Evolutionary conservation across 2,113 vertebrate species (phyloP).

Genomic region (Laterallus jamaicensis): DNA sequence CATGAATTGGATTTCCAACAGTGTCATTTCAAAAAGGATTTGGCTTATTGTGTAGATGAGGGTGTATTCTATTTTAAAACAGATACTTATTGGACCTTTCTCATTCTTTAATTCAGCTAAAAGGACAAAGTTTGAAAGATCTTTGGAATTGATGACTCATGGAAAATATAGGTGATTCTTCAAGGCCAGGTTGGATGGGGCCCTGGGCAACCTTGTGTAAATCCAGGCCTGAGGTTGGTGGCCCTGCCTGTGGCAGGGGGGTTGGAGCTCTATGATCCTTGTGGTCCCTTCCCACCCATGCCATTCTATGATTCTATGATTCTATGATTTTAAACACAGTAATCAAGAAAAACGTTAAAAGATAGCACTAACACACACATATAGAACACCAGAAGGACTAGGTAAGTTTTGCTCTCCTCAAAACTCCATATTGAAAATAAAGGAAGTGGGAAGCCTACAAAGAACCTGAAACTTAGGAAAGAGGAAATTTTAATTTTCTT

Average conservation of each 20-base stretch:
- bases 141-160: neutral
- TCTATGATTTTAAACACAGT: neutral
- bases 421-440: neutral
- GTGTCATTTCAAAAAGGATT: neutral
- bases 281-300: no score
- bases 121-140: neutral
- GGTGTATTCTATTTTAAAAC: neutral
- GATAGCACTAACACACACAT: neutral
- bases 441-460: neutral
- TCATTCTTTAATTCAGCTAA: neutral
- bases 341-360: neutral
- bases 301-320: no score
- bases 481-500: neutral
- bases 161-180: neutral
- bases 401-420: neutral
- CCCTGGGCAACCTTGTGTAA: no score
- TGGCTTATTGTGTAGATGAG: neutral
- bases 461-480: neutral
- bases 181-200: no score
- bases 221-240: no score
- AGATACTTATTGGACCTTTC: neutral
- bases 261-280: no score
- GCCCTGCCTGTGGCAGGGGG: no score
- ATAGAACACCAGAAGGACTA: neutral
- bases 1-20: neutral